Conservation (phyloP, 2,888 invertebrate genomes). For the Nomada hirtipes region DNA sequence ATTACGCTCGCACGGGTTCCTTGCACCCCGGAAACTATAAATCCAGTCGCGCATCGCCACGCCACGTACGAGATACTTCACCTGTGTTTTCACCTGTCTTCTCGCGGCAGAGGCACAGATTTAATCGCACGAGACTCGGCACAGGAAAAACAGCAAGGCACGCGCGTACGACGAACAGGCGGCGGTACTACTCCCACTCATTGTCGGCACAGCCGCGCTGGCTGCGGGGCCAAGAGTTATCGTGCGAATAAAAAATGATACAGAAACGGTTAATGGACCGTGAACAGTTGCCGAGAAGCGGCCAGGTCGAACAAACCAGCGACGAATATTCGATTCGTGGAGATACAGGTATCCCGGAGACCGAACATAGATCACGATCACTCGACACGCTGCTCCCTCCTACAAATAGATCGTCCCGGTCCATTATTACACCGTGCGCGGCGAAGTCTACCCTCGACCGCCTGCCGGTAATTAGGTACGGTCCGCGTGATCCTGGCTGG, state of each 20-base stretch:
- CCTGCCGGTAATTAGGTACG: conserved; percentile 76
- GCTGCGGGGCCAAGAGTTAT: conserved; percentile 19
- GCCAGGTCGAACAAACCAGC: conserved; percentile 14
- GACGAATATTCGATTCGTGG: conserved; percentile 40
- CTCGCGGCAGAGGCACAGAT: conserved; percentile 48
- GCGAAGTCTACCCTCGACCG: conserved; percentile 66
- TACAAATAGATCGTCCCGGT: conserved; percentile 68
- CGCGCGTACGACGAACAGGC: conserved; percentile 43
- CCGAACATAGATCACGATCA: conserved; percentile 63
- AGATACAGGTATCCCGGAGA: conserved; percentile 31
- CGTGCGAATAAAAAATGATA: conserved; percentile 8
- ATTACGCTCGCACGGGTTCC: conserved; percentile 41
- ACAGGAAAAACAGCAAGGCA: conserved; percentile 22
- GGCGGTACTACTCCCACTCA: conserved; percentile 28
- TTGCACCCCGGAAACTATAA: conserved; percentile 52
- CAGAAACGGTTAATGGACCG: conserved; percentile 27
- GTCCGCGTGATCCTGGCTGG: conserved; percentile 60
- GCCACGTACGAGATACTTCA: conserved; percentile 39
- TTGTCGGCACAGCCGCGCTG: conserved; percentile 30
- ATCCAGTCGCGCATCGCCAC: conserved; percentile 34
- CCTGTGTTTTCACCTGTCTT: conserved; percentile 54
- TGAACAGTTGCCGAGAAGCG: conserved; percentile 10
- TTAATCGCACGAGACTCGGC: conserved; percentile 57
- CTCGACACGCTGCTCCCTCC: conserved; percentile 38
- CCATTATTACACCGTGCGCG: conserved; percentile 67